Evolutionary conservation across 2,113 vertebrate genomes (phyloP).

Genomic region (Micromys minutus): DNA sequence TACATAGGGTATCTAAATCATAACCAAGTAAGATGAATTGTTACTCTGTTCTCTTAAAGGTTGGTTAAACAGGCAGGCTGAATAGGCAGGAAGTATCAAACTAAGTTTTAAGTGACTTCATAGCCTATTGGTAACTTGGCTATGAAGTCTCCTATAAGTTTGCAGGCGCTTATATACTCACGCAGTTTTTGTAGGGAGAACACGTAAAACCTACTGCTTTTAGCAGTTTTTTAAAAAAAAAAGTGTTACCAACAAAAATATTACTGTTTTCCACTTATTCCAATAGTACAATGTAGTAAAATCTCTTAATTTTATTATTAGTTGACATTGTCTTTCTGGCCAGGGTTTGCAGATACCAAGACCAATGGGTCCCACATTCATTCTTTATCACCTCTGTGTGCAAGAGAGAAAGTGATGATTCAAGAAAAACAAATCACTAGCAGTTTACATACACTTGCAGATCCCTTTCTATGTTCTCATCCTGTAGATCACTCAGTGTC

Average conservation of each 20-base stretch:
- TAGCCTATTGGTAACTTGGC: neutral
- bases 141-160: neutral
- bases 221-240: neutral
- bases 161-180: neutral
- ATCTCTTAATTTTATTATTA: slow-evolving; percentile 17
- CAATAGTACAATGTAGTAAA: neutral
- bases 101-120: neutral
- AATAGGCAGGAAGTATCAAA: neutral
- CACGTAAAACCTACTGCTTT: neutral
- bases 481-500: too few species aligned
- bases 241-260: neutral
- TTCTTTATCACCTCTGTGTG: neutral
- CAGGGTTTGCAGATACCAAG: neutral
- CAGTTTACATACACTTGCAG: neutral
- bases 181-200: neutral
- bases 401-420: too few species aligned
- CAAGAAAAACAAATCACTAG: too few species aligned
- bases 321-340: neutral
- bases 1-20: neutral
- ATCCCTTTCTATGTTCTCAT: too few species aligned
- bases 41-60: neutral
- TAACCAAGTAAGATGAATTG: neutral
- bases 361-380: too few species aligned
- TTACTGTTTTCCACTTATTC: neutral
- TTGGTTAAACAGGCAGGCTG: neutral